Conservation (phyloP, 1,140 invertebrate species). For the Globodera ellingtonae region DNA sequence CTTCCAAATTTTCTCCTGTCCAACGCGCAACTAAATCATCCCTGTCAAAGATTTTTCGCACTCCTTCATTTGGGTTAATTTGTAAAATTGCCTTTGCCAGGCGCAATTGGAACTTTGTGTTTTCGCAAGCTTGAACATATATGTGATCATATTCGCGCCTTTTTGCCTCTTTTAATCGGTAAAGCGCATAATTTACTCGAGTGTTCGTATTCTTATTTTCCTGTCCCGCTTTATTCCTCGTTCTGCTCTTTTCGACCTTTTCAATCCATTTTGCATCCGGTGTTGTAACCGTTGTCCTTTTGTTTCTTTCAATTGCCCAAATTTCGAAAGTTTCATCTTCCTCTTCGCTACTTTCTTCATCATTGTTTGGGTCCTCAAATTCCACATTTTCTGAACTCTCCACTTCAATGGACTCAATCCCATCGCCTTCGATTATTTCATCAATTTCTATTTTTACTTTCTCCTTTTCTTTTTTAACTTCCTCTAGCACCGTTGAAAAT, state of each 20-base stretch:
- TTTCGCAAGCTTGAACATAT: background rate
- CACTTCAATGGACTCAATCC: no score
- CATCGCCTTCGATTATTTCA: no score
- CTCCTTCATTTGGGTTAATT: no score
- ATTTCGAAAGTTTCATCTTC: no score
- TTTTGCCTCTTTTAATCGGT: background rate
- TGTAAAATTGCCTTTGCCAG: no score
- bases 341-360: no score
- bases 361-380: no score
- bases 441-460: no score
- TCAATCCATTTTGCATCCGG: background rate
- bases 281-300: background rate
- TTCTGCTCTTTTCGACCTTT: background rate
- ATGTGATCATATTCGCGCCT: background rate
- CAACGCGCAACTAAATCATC: slow-evolving; percentile 6
- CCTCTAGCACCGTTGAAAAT: no score
- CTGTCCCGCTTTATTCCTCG: background rate
- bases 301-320: background rate
- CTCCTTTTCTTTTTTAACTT: no score
- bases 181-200: background rate
- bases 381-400: no score
- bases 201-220: background rate
- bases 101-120: background rate
- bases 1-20: slow-evolving; percentile 1
- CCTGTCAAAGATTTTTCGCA: background rate